Base-by-base conservation (phyloP, 2,888 invertebrate genomes). In the Cheiracanthium punctorium region DNA sequence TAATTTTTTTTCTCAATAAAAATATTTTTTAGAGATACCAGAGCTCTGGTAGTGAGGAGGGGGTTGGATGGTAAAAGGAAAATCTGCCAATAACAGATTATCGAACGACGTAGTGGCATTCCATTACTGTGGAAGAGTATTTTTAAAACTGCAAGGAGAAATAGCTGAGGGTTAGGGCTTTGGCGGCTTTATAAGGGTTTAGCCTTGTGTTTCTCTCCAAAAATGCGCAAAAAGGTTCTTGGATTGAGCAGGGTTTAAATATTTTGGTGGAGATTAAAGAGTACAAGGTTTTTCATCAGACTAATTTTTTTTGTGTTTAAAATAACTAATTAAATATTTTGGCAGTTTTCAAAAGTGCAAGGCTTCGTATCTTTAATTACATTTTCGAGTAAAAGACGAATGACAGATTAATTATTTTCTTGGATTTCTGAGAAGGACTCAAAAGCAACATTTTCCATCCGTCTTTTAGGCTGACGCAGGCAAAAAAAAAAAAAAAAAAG, bases 61-160 rank as follows among this genome's bases (percentile, higher is more conserved):
- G 58, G 70, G 71, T 48, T 74, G 30, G 37, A 37, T n/a, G n/a
- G n/a, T 37, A 24, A 75, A 76, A 82, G 43, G 64, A 71, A n/a
- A 73, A 79, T 85, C 79, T 85, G 79, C 79, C 84, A 85, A 85
- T 85, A 85, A 58, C 73, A 85, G 79, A 85, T 79, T 74, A 79
- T 74, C 52, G 70, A 73, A 85, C 70, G 84, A 24, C n/a, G n/a
- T n/a, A 24, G 32, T 29, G 24, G 41, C 67, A 80, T 80, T 85
- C 74, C 84, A 70, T 80, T 76, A 85, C 79, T 5, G 58, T 7
- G 58, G n/a, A n/a, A n/a, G 58, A 58, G 58, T 7, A 58, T 58
- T 58, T 58, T 58, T 58, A 58, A n/a, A 58, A 24, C 12, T 24
- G 24, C 1, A n/a, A n/a, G 17, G 58, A 58, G 58, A 58, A 58